Percentiles rank a stretch among this genome's conserved stretches.
phyloP scores from a whole-genome alignment of 2,888 invertebrate species.

The Opisthograptis luteolata region DNA sequence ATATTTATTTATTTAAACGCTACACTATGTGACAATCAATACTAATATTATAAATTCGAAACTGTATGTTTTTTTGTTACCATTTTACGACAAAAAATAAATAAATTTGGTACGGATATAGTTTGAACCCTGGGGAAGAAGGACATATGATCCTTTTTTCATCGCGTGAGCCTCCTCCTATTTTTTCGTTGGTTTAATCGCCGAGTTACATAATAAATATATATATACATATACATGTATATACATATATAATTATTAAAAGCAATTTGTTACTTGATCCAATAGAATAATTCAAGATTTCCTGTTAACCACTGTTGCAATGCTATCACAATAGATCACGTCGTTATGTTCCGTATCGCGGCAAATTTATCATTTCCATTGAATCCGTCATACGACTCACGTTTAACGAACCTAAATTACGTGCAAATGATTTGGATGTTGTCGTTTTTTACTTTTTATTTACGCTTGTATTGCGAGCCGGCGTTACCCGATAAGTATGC shows the following conservation, averaged over 20 bases:
- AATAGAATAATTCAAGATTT: constrained; percentile 58
- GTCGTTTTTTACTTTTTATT: constrained; percentile 15
- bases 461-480: constrained; percentile 47
- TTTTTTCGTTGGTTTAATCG: too few relatives aligned
- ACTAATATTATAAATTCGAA: too few relatives aligned
- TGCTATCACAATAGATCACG: constrained; percentile 53
- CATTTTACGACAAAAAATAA: too few relatives aligned
- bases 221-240: too few relatives aligned
- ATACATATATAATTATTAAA: constrained; percentile 14
- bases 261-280: constrained; percentile 48
- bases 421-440: constrained; percentile 39
- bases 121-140: too few relatives aligned
- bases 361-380: constrained; percentile 56
- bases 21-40: not conserved
- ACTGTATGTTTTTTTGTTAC: too few relatives aligned
- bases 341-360: constrained; percentile 43
- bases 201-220: too few relatives aligned
- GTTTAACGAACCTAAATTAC: constrained; percentile 55
- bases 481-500: constrained; percentile 49
- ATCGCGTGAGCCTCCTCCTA: too few relatives aligned
- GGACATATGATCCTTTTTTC: too few relatives aligned
- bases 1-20: constrained; percentile 11
- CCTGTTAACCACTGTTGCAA: constrained; percentile 44
- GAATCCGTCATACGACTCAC: constrained; percentile 45
- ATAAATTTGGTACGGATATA: too few relatives aligned